A percentile compares a stretch with the other conserved stretches of the same genome.
Conservation (phyloP, 2,797 vertebrate species). For the Etheostoma perlongum region DNA sequence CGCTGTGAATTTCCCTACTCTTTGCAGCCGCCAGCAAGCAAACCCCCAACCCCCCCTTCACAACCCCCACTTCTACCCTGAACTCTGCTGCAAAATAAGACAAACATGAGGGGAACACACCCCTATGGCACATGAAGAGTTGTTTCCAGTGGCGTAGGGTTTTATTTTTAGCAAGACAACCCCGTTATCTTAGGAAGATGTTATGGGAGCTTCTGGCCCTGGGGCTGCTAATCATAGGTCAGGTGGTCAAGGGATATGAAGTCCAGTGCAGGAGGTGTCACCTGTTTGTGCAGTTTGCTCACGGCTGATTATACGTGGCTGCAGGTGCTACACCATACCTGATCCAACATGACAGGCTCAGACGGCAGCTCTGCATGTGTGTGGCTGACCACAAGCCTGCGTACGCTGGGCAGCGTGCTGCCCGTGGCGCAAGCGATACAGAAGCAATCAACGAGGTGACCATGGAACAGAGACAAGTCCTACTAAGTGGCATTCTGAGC, state of each 20-base stretch:
- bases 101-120: slow-evolving; percentile 43
- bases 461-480: slow-evolving; percentile 87
- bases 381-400: slow-evolving; percentile 77
- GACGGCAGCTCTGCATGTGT: slow-evolving; percentile 84
- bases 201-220: slow-evolving; percentile 51
- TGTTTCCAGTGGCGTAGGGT: slow-evolving; percentile 31
- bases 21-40: slow-evolving; percentile 88
- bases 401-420: slow-evolving; percentile 77
- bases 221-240: slow-evolving; percentile 66
- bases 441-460: slow-evolving; percentile 91
- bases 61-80: slow-evolving; percentile 45
- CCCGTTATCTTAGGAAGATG: slow-evolving; percentile 37
- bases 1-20: slow-evolving; percentile 96
- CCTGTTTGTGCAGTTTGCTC: slow-evolving; percentile 86
- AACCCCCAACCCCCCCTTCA: slow-evolving; percentile 36
- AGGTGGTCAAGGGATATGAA: slow-evolving; percentile 59
- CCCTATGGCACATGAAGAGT: slow-evolving; percentile 46
- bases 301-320: slow-evolving; percentile 82
- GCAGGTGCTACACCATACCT: slow-evolving; percentile 89
- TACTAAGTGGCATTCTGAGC: slow-evolving; percentile 91
- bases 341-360: slow-evolving; percentile 91
- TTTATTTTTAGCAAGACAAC: slow-evolving; percentile 75
- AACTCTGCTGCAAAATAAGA: slow-evolving; percentile 52
- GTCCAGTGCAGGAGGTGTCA: slow-evolving; percentile 83
- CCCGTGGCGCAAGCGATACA: slow-evolving; percentile 85